phyloP scores from a whole-genome alignment of 1,140 invertebrate species.

The Sycophaga agraensis region DNA sequence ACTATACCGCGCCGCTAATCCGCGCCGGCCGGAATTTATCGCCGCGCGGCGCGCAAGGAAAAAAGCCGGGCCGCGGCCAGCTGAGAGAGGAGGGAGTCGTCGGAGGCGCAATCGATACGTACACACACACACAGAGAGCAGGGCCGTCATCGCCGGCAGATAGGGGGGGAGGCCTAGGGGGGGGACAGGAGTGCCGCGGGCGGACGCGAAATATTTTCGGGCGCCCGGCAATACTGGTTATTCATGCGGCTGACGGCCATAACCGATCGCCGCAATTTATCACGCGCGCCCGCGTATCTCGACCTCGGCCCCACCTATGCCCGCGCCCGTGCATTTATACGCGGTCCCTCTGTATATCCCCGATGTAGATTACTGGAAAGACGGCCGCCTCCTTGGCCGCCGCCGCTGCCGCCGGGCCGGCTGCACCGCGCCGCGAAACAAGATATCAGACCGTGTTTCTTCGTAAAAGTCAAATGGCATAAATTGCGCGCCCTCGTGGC shows the following conservation, averaged over 20 bases:
- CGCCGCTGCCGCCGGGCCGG: too few relatives aligned
- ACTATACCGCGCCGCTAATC: constrained; percentile 36
- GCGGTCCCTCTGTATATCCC: not conserved
- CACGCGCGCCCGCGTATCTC: not conserved
- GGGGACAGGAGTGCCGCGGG: not conserved
- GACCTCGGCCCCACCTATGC: too few relatives aligned
- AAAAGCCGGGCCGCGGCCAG: not conserved
- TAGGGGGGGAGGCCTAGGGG: too few relatives aligned
- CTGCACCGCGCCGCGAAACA: not conserved
- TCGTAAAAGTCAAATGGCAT: constrained; percentile 20
- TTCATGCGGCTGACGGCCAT: constrained; percentile 4
- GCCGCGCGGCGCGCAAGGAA: constrained; percentile 16
- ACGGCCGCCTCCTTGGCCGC: not conserved
- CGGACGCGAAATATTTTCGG: constrained; percentile 18
- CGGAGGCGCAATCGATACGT: too few relatives aligned
- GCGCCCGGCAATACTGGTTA: constrained; percentile 1
- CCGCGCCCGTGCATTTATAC: not conserved
- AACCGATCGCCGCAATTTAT: constrained; percentile 21
- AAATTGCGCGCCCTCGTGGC: constrained; percentile 1
- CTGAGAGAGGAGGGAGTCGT: too few relatives aligned
- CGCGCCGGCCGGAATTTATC: constrained; percentile 42
- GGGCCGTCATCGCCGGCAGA: too few relatives aligned
- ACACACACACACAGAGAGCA: too few relatives aligned
- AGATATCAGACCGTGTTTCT: constrained; percentile 23
- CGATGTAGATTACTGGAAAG: constrained; percentile 25